A percentile compares a stretch with the other conserved stretches of the same genome.
Evolutionary conservation across 2,797 vertebrate species (phyloP).

Genomic region (Sebastes cheni): DNA sequence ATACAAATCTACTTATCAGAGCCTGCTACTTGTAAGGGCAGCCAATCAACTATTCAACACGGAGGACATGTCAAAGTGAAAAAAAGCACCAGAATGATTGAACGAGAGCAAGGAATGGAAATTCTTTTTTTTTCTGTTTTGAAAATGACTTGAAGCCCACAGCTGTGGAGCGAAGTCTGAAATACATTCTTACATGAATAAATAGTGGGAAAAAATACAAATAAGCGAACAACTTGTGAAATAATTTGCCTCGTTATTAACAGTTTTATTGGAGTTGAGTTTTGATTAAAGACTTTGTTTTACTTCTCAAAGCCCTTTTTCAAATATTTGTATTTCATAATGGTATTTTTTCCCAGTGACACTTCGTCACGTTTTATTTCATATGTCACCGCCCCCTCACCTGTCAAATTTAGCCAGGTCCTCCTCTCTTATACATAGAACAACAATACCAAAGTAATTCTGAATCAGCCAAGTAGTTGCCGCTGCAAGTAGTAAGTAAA

Average conservation of each 20-base stretch:
- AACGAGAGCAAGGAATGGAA: not conserved
- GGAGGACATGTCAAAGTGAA: not conserved
- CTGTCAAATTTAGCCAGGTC: not conserved
- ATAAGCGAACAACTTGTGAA: not conserved
- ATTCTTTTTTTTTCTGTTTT: not conserved
- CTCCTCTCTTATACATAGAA: not conserved
- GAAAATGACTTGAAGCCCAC: not conserved
- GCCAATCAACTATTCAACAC: not conserved
- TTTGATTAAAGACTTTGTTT: not conserved
- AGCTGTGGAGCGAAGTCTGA: not conserved
- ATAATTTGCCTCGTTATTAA: not conserved
- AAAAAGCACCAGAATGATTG: not conserved
- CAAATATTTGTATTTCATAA: not conserved
- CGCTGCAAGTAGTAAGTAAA: not conserved
- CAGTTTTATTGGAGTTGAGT: not conserved
- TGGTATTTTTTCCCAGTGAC: too few relatives aligned
- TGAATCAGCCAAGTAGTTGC: not conserved
- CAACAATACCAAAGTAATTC: not conserved
- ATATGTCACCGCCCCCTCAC: not conserved
- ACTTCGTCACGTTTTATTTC: not conserved
- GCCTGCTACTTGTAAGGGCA: not conserved
- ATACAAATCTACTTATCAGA: slow-evolving; percentile 35
- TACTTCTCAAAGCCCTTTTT: not conserved
- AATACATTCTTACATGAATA: not conserved
- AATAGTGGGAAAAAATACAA: not conserved